Conservation (phyloP, 2,113 vertebrate genomes). For the Synodontis membranacea region DNA sequence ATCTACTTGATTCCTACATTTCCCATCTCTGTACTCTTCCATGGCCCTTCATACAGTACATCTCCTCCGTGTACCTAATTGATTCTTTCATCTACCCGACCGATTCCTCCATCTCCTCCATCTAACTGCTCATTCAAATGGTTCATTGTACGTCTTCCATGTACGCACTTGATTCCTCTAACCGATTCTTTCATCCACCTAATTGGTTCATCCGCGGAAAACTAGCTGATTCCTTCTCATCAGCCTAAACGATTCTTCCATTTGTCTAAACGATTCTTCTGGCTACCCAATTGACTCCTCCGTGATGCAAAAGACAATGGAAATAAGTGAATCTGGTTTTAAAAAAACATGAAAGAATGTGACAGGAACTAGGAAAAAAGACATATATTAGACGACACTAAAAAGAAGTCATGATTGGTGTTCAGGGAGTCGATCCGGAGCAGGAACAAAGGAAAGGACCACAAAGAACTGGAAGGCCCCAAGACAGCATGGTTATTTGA, state of each 20-base stretch:
- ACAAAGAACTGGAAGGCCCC: conserved; percentile 14
- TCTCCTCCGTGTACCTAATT: not conserved
- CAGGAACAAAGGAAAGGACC: conserved; percentile 8
- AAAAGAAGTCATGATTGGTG: not conserved
- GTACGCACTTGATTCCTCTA: not conserved
- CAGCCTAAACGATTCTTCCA: not conserved
- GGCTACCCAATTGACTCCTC: not conserved
- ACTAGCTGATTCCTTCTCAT: not conserved
- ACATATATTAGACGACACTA: not conserved
- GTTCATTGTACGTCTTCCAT: no score
- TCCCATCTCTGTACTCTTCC: no score
- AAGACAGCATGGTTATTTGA: conserved; percentile 23
- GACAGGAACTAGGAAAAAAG: not conserved
- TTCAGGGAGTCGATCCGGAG: not conserved
- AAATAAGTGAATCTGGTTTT: not conserved
- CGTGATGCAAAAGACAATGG: not conserved
- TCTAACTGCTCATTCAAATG: no score
- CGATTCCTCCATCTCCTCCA: not conserved
- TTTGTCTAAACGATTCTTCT: not conserved
- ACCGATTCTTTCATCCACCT: not conserved
- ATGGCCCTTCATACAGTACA: no score
- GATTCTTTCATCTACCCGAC: not conserved
- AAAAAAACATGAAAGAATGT: not conserved
- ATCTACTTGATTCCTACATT: not conserved
- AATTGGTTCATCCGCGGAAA: not conserved